Conservation (phyloP, 2,113 vertebrate genomes). For the Lepidiolamprologus cunningtoni region DNA sequence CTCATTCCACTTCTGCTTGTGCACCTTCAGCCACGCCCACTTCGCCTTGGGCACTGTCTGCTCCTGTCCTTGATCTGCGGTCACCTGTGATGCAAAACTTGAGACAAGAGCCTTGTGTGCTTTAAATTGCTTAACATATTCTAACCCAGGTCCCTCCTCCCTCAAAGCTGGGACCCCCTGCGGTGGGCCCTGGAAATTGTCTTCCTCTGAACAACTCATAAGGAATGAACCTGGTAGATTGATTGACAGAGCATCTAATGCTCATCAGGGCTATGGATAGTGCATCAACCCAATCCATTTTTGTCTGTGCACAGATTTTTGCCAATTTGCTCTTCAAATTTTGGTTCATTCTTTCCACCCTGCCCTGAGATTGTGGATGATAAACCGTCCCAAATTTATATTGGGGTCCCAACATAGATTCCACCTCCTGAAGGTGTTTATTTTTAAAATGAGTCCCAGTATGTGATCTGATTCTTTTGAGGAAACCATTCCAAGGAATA, state of each 20-base stretch:
- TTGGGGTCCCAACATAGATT: neutral
- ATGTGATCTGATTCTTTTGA: neutral
- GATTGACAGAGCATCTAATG: neutral
- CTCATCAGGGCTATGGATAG: neutral
- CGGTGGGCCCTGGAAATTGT: neutral
- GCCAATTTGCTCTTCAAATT: neutral
- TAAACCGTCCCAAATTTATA: neutral
- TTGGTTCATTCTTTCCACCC: neutral
- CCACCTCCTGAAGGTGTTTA: neutral
- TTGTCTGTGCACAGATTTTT: neutral
- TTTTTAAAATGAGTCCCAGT: neutral
- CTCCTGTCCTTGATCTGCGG: neutral
- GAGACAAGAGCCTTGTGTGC: neutral
- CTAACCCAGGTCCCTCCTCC: neutral
- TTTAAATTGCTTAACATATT: neutral
- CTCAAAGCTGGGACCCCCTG: neutral
- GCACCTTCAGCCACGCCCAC: neutral
- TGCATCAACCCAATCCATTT: neutral
- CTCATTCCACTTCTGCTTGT: neutral
- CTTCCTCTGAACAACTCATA: neutral
- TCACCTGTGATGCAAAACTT: neutral
- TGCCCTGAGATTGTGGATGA: neutral
- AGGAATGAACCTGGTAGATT: neutral
- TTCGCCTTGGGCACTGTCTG: accelerated
- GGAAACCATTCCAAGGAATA: neutral